Percentiles rank a stretch among this genome's conserved stretches.
phyloP scores from a whole-genome alignment of 2,797 vertebrate genomes.

The Myripristis jacobus region DNA sequence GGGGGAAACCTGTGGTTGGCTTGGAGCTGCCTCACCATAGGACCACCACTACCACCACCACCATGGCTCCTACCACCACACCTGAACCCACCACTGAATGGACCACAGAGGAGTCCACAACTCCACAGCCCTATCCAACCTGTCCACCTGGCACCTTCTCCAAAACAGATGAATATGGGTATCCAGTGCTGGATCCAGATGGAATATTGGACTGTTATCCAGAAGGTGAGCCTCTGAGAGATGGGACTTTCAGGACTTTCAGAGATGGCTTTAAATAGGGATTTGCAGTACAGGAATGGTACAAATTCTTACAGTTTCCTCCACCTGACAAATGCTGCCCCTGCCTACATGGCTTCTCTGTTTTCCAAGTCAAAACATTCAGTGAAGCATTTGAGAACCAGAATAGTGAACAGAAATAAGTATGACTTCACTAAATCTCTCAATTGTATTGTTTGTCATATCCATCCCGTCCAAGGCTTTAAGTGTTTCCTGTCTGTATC shows the following conservation, averaged over 20 bases:
- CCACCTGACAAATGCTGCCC: neutral
- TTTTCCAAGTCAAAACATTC: constrained; percentile 17
- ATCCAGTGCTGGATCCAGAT: constrained; percentile 81
- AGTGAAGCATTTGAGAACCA: constrained; percentile 17
- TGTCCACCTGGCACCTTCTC: constrained; percentile 91
- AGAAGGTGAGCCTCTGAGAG: constrained; percentile 85
- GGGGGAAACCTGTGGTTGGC: constrained; percentile 93
- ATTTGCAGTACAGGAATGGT: constrained; percentile 16
- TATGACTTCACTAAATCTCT: constrained; percentile 50
- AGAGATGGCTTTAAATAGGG: neutral
- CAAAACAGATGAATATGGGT: constrained; percentile 87
- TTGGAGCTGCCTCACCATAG: constrained; percentile 87
- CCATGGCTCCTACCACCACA: constrained; percentile 74
- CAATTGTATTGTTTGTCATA: constrained; percentile 55
- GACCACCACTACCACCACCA: constrained; percentile 76
- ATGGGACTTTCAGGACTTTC: neutral
- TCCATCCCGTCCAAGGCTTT: constrained; percentile 26
- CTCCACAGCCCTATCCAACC: constrained; percentile 78
- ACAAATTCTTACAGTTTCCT: constrained; percentile 5
- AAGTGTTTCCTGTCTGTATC: constrained; percentile 49
- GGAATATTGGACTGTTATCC: constrained; percentile 91
- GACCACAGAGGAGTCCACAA: constrained; percentile 79
- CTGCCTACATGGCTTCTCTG: constrained; percentile 25
- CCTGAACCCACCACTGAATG: constrained; percentile 86
- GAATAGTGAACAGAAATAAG: constrained; percentile 40